These are phyloP conservation scores for Ariolimax columbianus DNA, from an alignment of 2,888 invertebrate genomes.

Conservation along the genomic window DNA sequence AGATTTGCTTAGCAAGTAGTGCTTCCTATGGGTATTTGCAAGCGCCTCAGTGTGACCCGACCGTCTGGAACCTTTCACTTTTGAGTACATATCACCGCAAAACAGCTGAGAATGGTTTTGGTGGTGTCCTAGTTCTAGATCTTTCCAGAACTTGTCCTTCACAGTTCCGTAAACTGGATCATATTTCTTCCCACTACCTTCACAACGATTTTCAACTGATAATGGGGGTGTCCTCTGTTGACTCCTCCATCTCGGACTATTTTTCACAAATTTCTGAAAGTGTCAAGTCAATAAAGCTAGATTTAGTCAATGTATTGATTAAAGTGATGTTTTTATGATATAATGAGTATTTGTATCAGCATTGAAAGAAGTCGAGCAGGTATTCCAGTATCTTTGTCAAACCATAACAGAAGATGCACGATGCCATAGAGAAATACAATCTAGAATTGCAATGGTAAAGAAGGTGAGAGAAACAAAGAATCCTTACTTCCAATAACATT, in stretches of 20 bases:
- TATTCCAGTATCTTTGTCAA: too few relatives aligned
- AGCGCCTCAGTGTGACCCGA: conserved; percentile 53
- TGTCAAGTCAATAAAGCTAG: not conserved
- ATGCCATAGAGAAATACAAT: too few relatives aligned
- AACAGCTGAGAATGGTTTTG: conserved; percentile 69
- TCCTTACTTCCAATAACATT: too few relatives aligned
- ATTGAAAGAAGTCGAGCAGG: too few relatives aligned
- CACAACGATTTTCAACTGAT: conserved; percentile 17
- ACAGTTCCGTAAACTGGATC: conserved; percentile 58
- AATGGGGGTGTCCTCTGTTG: not conserved
- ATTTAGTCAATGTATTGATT: not conserved
- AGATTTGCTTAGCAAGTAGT: not conserved
- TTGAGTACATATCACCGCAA: conserved; percentile 78
- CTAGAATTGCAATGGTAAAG: too few relatives aligned
- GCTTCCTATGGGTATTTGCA: conserved; percentile 34
- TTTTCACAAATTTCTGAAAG: conserved; percentile 18
- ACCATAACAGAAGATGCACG: too few relatives aligned
- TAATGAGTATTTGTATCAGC: too few relatives aligned
- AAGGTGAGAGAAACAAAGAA: too few relatives aligned
- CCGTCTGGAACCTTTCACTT: conserved; percentile 73
- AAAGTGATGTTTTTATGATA: too few relatives aligned
- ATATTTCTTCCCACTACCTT: conserved; percentile 9
- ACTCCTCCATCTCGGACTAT: not conserved
- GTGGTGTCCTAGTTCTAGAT: conserved; percentile 74
- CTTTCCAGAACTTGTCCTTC: conserved; percentile 78